A percentile compares a stretch with the other conserved stretches of the same genome.
These are phyloP conservation scores for Agrochola litura DNA, from an alignment of 2,888 invertebrate species.

Conservation along the genomic window DNA sequence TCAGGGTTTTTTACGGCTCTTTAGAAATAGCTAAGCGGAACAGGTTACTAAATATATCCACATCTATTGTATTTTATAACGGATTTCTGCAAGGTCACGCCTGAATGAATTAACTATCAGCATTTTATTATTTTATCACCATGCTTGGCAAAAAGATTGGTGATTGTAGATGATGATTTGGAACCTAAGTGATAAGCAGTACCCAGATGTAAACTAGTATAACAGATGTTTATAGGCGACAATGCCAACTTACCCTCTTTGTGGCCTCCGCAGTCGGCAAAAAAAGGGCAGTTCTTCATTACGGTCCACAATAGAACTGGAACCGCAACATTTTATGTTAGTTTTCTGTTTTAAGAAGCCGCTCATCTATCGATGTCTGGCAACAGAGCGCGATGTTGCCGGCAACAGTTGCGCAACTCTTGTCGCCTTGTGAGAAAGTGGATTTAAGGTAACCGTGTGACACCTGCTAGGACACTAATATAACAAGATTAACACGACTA, in stretches of 20 bases:
- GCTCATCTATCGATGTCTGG: constrained; percentile 51
- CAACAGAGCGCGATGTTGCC: constrained; percentile 37
- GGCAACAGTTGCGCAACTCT: constrained; percentile 34
- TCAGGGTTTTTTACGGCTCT: too few relatives aligned
- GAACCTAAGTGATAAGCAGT: not conserved
- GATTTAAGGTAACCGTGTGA: constrained; percentile 48
- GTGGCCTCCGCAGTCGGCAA: not conserved
- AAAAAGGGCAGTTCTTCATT: not conserved
- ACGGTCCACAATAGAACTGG: constrained; percentile 20
- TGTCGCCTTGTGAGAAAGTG: constrained; percentile 52
- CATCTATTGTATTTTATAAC: too few relatives aligned
- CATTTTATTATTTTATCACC: not conserved
- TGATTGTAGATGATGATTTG: not conserved
- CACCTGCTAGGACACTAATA: not conserved
- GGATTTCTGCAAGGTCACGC: too few relatives aligned
- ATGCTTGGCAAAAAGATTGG: constrained; percentile 9
- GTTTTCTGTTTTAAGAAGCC: constrained; percentile 55
- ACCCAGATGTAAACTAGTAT: too few relatives aligned
- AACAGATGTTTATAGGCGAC: not conserved
- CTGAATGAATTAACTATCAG: not conserved
- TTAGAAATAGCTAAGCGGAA: too few relatives aligned
- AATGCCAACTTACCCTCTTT: not conserved
- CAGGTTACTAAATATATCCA: too few relatives aligned
- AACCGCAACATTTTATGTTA: constrained; percentile 36
- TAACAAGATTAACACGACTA: not conserved